A percentile compares a stretch with the other conserved stretches of the same genome.
These are phyloP conservation scores for Diplosoma virens DNA, from an alignment of 23 tunicate species.

Conservation along the genomic window DNA sequence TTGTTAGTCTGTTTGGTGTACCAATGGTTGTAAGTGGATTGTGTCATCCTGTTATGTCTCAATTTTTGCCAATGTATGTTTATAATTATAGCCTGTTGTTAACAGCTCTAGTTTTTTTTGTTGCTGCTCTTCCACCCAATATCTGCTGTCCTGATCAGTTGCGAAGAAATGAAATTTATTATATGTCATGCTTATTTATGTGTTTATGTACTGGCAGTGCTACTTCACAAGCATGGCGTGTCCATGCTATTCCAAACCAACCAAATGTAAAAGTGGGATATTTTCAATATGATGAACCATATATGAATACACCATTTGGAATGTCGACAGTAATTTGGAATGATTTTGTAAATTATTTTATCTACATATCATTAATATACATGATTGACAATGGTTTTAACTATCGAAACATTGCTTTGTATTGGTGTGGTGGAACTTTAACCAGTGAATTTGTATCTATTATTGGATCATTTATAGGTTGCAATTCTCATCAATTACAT, in stretches of 20 bases:
- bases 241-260: not conserved
- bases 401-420: slow-evolving; percentile 38
- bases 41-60: slow-evolving; percentile 8
- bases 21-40: slow-evolving; percentile 16
- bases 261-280: not conserved
- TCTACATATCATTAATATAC: slow-evolving; percentile 52
- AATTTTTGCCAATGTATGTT: slow-evolving; percentile 9
- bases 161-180: slow-evolving; percentile 34
- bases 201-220: not conserved
- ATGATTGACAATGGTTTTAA: slow-evolving; percentile 52
- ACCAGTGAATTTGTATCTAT: slow-evolving; percentile 46
- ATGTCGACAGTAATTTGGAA: slow-evolving; percentile 43
- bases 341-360: slow-evolving; percentile 41
- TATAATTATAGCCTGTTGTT: slow-evolving; percentile 1
- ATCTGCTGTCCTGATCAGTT: not conserved
- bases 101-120: not conserved
- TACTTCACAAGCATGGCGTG: not conserved
- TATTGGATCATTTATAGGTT: slow-evolving; percentile 45
- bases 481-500: slow-evolving; percentile 28
- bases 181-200: slow-evolving; percentile 59
- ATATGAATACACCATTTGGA: slow-evolving; percentile 46
- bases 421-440: slow-evolving; percentile 62
- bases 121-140: slow-evolving; percentile 17
- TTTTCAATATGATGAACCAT: not conserved
- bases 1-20: slow-evolving; percentile 20